A percentile compares a stretch with the other conserved stretches of the same genome.
Conservation (phyloP, 2,888 invertebrate species). For the Machimus rusticus region DNA sequence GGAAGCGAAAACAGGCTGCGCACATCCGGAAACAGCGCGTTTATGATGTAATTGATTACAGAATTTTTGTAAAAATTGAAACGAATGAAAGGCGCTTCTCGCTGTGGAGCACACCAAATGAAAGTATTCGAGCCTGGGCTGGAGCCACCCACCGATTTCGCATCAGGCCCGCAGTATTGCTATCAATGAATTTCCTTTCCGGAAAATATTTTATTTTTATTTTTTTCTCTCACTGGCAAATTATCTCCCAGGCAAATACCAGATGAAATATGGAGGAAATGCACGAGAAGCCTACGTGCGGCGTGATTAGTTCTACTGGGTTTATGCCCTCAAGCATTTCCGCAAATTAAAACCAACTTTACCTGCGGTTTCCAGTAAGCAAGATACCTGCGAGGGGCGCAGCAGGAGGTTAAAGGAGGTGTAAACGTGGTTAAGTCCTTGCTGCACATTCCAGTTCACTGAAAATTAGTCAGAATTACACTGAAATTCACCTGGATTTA, state of each 20-base stretch:
- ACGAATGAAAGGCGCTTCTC: not conserved
- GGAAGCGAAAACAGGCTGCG: not conserved
- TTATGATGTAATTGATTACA: not conserved
- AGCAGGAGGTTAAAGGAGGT: not conserved
- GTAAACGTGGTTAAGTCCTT: not conserved
- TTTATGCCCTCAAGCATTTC: not conserved
- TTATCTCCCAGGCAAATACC: not conserved
- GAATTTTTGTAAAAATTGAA: not conserved
- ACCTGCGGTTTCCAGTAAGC: not conserved
- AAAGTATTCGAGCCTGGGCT: not conserved
- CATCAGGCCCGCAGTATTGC: not conserved
- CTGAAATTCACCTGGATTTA: not conserved
- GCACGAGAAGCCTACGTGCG: not conserved
- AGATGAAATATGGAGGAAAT: not conserved
- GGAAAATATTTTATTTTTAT: not conserved
- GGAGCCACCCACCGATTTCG: not conserved
- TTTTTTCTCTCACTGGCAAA: not conserved
- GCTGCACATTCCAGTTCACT: not conserved
- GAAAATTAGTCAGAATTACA: not conserved
- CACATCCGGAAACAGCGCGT: not conserved
- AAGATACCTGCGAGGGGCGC: not conserved
- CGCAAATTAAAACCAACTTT: not conserved
- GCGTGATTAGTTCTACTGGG: not conserved
- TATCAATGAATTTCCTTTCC: not conserved
- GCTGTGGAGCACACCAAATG: not conserved